A percentile compares a stretch with the other conserved stretches of the same genome.
phyloP scores from a whole-genome alignment of 2,888 invertebrate genomes.

The Lysandra bellargus region DNA sequence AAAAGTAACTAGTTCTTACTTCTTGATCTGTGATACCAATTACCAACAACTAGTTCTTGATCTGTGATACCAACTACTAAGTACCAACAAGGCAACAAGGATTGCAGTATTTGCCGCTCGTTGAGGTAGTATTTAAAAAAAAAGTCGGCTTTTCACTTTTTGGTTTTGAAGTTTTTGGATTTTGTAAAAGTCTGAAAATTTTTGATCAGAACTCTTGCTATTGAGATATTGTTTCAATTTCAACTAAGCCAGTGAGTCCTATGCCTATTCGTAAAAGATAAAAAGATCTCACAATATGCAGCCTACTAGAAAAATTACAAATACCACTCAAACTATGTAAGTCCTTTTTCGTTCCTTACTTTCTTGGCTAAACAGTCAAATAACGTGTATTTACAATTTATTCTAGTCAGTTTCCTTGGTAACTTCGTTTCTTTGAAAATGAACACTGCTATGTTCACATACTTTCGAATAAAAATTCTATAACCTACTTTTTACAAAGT shows the following conservation, averaged over 20 bases:
- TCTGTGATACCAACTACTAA: no score
- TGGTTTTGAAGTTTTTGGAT: background rate
- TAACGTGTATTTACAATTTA: background rate
- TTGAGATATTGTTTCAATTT: background rate
- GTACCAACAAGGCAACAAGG: no score
- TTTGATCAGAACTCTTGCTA: background rate
- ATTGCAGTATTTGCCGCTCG: background rate
- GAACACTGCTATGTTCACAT: background rate
- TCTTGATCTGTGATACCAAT: no score
- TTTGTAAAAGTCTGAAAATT: conserved; percentile 1
- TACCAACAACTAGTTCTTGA: no score
- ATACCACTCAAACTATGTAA: conserved; percentile 75
- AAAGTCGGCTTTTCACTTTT: conserved; percentile 17
- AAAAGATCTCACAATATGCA: conserved; percentile 57
- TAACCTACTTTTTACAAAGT: conserved; percentile 10
- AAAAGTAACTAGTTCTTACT: no score
- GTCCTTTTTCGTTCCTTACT: conserved; percentile 44
- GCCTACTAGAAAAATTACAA: conserved; percentile 68
- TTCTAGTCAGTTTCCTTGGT: background rate
- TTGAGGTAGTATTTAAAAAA: background rate
- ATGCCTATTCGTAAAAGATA: background rate
- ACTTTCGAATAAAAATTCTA: background rate
- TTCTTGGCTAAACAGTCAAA: background rate
- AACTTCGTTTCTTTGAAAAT: background rate
- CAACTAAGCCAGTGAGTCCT: background rate